Conservation (phyloP, 2,888 invertebrate species). For the Nasonovia ribisnigri region DNA sequence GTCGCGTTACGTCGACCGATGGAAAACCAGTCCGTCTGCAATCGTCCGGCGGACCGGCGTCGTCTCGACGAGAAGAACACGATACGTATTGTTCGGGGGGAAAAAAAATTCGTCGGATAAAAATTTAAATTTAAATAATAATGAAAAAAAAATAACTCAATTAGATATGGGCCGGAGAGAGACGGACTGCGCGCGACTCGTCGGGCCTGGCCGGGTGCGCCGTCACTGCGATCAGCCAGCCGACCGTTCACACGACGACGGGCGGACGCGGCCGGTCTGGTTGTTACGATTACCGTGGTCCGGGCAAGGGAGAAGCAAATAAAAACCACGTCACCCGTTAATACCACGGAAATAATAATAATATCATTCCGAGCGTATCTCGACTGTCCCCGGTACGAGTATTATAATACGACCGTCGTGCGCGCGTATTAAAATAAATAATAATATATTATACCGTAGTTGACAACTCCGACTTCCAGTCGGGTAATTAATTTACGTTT, state of each 20-base stretch:
- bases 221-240: slow-evolving; percentile 53
- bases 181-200: not conserved
- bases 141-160: slow-evolving; percentile 37
- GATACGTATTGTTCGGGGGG: not conserved
- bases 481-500: not conserved
- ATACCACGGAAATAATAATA: not conserved
- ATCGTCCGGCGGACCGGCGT: not conserved
- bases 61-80: not conserved
- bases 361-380: not conserved
- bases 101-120: too few relatives aligned
- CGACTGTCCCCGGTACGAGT: not conserved
- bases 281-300: slow-evolving; percentile 4
- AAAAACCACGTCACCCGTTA: not conserved
- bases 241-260: slow-evolving; percentile 40
- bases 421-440: not conserved
- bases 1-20: not conserved
- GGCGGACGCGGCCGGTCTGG: not conserved
- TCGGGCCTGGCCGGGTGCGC: slow-evolving; percentile 19
- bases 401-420: not conserved
- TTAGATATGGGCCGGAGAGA: not conserved
- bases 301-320: not conserved
- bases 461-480: slow-evolving; percentile 4
- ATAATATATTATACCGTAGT: not conserved
- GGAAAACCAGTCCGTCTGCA: not conserved
- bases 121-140: slow-evolving; percentile 1